Evolutionary conservation across 2,797 vertebrate species (phyloP).

Genomic region (Emydoidea blandingii): DNA sequence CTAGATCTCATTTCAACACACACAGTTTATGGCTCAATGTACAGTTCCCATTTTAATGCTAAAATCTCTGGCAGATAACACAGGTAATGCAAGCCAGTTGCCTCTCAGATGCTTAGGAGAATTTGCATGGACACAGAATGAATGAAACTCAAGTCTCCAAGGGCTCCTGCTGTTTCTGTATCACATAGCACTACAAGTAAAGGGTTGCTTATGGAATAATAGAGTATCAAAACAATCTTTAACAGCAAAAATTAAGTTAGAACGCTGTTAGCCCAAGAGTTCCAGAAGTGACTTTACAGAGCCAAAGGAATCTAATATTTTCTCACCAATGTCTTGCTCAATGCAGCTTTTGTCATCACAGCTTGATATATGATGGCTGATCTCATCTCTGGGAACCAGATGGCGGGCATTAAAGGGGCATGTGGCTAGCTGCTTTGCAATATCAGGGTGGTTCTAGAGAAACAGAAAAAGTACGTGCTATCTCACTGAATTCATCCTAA

Average conservation of each 20-base stretch:
- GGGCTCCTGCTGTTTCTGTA: neutral
- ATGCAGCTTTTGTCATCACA: slow-evolving; percentile 84
- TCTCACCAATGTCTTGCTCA: slow-evolving; percentile 80
- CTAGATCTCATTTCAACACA: too few species aligned
- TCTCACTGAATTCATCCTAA: neutral
- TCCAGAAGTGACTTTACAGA: neutral
- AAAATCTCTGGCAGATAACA: too few species aligned
- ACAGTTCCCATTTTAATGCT: too few species aligned
- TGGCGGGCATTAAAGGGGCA: slow-evolving; percentile 93
- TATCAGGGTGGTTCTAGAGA: slow-evolving; percentile 87
- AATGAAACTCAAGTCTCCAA: neutral
- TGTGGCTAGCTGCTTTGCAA: slow-evolving; percentile 85
- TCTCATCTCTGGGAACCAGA: slow-evolving; percentile 84
- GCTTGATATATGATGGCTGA: slow-evolving; percentile 84
- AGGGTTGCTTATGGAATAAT: neutral
- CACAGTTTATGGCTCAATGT: too few species aligned
- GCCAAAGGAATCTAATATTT: neutral
- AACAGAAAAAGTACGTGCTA: neutral
- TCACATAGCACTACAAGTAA: neutral
- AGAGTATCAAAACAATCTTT: neutral
- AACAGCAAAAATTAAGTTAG: neutral
- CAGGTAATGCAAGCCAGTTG: too few species aligned
- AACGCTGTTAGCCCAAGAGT: neutral
- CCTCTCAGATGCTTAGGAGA: neutral
- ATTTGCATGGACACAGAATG: neutral